A percentile compares a stretch with the other conserved stretches of the same genome.
Conservation (phyloP, 2,888 invertebrate species). For the Luperina nickerlii region DNA sequence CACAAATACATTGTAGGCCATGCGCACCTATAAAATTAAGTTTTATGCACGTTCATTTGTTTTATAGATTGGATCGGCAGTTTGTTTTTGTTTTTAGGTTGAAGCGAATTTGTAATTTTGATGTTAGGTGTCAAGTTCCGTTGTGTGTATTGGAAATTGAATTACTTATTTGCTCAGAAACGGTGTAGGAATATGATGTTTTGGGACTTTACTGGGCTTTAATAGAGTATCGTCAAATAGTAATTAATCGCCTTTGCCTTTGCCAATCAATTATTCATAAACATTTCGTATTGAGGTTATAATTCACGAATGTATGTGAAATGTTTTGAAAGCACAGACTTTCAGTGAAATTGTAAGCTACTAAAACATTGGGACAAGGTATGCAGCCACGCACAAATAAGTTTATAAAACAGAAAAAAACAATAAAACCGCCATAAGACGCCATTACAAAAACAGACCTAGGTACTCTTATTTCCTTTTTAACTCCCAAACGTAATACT, state of each 20-base stretch:
- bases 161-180: constrained; percentile 46
- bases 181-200: constrained; percentile 38
- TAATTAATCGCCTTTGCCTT: constrained; percentile 19
- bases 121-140: constrained; percentile 47
- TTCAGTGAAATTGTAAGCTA: neutral
- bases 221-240: constrained; percentile 11
- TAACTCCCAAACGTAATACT: constrained; percentile 34
- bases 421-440: neutral
- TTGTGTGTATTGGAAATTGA: constrained; percentile 59
- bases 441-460: constrained; percentile 10
- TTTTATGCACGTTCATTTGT: constrained; percentile 63
- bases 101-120: constrained; percentile 57
- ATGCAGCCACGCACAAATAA: too few relatives aligned
- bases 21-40: constrained; percentile 62
- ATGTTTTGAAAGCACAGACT: too few relatives aligned
- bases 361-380: neutral
- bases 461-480: constrained; percentile 19
- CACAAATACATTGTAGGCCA: constrained; percentile 57
- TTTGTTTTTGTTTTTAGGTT: constrained; percentile 59
- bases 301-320: neutral
- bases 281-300: neutral
- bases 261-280: constrained; percentile 11
- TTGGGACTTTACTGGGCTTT: neutral
- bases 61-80: constrained; percentile 61
- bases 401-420: neutral